phyloP scores from a whole-genome alignment of 2,113 vertebrate genomes.

The Pangasianodon hypophthalmus region DNA sequence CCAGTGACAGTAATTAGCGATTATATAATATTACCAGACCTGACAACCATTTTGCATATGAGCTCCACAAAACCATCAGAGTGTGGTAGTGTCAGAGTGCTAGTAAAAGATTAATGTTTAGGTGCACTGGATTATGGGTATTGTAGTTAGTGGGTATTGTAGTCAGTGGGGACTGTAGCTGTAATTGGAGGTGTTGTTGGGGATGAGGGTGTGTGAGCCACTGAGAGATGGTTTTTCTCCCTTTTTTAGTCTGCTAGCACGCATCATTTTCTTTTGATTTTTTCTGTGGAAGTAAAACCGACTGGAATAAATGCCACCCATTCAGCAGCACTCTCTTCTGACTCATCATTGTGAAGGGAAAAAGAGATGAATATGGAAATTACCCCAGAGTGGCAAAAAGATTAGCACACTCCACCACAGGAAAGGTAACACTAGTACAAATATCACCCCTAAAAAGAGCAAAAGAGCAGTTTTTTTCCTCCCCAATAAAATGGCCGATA shows the following conservation, averaged over 20 bases:
- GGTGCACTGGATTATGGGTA: not conserved
- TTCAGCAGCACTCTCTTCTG: not conserved
- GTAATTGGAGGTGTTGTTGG: not conserved
- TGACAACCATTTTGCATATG: not conserved
- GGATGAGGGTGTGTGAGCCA: not conserved
- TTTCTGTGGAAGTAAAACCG: not conserved
- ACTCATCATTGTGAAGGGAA: not conserved
- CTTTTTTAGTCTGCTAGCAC: not conserved
- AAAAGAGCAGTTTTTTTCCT: not conserved
- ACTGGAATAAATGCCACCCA: not conserved
- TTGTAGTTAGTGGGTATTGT: not conserved
- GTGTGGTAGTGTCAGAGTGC: not conserved
- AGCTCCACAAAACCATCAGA: not conserved
- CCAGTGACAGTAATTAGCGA: not conserved
- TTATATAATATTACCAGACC: not conserved
- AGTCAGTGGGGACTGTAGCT: not conserved
- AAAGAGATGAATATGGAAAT: not conserved
- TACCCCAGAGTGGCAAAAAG: not conserved
- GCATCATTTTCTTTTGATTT: not conserved
- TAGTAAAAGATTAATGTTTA: not conserved
- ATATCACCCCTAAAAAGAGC: not conserved
- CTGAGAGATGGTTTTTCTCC: not conserved
- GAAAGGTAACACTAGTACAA: not conserved
- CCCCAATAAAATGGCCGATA: not conserved
- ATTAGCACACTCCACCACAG: not conserved